Evolutionary conservation across 2,888 invertebrate genomes (phyloP).

Genomic region (Melanchra persicariae): DNA sequence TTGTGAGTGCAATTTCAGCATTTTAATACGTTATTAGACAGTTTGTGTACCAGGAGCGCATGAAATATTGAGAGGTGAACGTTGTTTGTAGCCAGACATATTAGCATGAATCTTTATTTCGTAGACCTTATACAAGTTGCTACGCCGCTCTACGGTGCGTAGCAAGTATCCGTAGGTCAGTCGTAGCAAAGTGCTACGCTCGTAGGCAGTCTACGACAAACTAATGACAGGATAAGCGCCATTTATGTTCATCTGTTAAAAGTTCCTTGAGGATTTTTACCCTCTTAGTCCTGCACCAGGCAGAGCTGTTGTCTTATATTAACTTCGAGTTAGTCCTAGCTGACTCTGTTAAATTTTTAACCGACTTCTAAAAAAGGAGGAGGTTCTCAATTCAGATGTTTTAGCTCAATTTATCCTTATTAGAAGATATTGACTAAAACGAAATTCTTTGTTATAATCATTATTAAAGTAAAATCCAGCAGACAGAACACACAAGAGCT

Average conservation of each 20-base stretch:
- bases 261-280: too few relatives aligned
- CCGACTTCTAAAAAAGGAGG: too few relatives aligned
- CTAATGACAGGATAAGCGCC: background rate
- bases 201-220: background rate
- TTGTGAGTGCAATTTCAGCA: background rate
- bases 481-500: constrained; percentile 20
- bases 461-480: background rate
- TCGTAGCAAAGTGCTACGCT: constrained; percentile 44
- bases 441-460: background rate
- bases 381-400: too few relatives aligned
- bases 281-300: too few relatives aligned
- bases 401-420: too few relatives aligned
- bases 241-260: too few relatives aligned
- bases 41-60: constrained; percentile 20
- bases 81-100: background rate
- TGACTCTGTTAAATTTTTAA: too few relatives aligned
- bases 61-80: background rate
- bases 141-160: constrained; percentile 31
- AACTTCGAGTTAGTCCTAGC: too few relatives aligned
- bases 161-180: constrained; percentile 26
- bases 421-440: background rate
- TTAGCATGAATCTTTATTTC: background rate
- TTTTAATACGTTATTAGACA: constrained; percentile 10
- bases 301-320: too few relatives aligned
- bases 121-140: constrained; percentile 2